phyloP scores from a whole-genome alignment of 2,888 invertebrate species.

The Limenitis camilla region DNA sequence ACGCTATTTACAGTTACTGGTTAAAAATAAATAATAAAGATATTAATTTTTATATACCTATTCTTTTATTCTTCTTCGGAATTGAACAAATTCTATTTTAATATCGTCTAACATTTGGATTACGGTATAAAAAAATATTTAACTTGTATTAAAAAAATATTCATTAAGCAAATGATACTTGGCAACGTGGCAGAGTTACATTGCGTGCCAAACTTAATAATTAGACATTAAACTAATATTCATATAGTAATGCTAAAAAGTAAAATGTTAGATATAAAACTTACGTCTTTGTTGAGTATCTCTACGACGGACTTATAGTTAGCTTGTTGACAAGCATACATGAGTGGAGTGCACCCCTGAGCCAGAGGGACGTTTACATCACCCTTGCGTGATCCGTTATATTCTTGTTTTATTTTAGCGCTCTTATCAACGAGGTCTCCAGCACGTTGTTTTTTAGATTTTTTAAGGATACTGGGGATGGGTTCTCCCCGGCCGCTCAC shows the following conservation, averaged over 20 bases:
- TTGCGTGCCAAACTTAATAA: conserved; percentile 48
- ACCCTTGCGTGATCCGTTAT: conserved; percentile 47
- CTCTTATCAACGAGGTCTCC: conserved; percentile 64
- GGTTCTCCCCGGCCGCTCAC: conserved; percentile 60
- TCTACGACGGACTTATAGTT: conserved; percentile 84
- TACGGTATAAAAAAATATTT: no score
- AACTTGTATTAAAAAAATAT: no score
- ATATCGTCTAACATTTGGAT: no score
- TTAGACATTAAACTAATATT: conserved; percentile 42
- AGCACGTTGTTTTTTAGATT: conserved; percentile 52
- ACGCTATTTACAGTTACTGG: not conserved
- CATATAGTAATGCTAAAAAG: conserved; percentile 36
- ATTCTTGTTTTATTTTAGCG: conserved; percentile 63
- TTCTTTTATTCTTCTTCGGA: no score
- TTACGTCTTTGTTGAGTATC: conserved; percentile 85
- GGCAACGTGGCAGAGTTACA: conserved; percentile 35
- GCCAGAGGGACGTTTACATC: conserved; percentile 65
- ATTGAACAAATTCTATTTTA: no score
- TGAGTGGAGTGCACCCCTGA: conserved; percentile 87
- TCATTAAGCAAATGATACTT: no score
- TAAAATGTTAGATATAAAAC: conserved; percentile 32
- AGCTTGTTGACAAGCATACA: conserved; percentile 94
- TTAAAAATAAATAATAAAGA: not conserved
- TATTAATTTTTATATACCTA: no score
- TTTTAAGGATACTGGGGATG: conserved; percentile 67